Conservation (phyloP, 2,888 invertebrate species). For the Suillia variegata region DNA sequence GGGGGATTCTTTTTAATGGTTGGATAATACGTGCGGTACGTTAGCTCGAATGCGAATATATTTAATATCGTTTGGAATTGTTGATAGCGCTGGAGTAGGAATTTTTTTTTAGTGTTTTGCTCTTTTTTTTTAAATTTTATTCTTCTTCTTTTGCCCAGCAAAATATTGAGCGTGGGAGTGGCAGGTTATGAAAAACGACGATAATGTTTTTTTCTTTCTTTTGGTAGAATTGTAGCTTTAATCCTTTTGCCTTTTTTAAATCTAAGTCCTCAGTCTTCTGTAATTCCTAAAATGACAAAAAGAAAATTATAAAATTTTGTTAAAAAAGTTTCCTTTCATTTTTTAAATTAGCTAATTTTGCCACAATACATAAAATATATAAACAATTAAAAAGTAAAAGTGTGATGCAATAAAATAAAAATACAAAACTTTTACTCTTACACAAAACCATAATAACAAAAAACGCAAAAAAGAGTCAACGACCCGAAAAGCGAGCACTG, state of each 20-base stretch:
- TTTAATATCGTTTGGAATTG: no score
- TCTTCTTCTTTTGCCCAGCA: no score
- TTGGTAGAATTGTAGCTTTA: background rate
- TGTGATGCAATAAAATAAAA: conserved; percentile 11
- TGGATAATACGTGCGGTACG: no score
- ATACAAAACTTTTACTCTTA: background rate
- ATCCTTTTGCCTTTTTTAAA: conserved; percentile 26
- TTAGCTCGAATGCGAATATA: no score
- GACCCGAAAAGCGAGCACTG: background rate
- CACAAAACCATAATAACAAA: background rate
- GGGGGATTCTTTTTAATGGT: no score
- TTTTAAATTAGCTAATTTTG: conserved; percentile 19
- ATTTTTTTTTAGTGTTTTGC: no score
- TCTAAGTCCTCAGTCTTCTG: conserved; percentile 53
- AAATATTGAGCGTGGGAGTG: background rate
- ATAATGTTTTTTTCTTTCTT: background rate
- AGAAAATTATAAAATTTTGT: conserved; percentile 6
- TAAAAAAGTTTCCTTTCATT: background rate
- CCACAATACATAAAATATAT: no score
- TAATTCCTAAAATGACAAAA: conserved; percentile 43
- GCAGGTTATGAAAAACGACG: background rate
- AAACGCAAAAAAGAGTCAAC: conserved; percentile 1
- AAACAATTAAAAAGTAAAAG: conserved; percentile 10
- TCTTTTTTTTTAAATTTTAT: no score
- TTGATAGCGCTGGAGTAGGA: no score